Conservation (phyloP, 2,113 vertebrate genomes). For the Bos taurus region DNA sequence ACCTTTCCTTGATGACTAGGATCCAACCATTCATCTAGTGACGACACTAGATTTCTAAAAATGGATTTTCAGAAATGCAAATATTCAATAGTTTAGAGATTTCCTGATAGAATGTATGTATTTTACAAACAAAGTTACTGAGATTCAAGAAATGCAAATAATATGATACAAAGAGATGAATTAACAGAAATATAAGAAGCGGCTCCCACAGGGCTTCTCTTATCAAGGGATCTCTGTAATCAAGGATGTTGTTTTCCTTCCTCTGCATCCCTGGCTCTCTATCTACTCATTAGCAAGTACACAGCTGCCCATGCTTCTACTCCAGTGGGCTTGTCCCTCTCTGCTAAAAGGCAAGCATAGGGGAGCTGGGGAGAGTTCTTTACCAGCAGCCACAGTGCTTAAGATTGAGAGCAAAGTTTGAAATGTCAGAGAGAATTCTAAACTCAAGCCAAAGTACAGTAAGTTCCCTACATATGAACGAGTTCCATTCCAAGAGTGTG, state of each 20-base stretch:
- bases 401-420: neutral
- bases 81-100: neutral
- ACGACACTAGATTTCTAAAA: neutral
- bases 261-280: neutral
- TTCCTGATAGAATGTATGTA: neutral
- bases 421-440: neutral
- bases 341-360: neutral
- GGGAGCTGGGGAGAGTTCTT: neutral
- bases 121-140: neutral
- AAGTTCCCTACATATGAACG: neutral
- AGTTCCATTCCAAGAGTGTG: neutral
- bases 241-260: neutral
- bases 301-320: neutral
- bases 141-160: neutral
- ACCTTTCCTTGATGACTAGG: neutral
- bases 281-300: neutral
- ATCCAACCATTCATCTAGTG: neutral
- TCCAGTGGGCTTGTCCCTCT: neutral
- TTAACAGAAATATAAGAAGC: neutral
- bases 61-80: neutral
- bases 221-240: neutral
- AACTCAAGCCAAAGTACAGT: neutral
- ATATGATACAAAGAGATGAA: neutral
- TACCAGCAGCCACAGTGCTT: neutral
- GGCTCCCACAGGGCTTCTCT: neutral